Evolutionary conservation across 2,888 invertebrate genomes (phyloP), one percentile per base, ranked within the genome.

Genomic region (Platynereis dumerilii): DNA sequence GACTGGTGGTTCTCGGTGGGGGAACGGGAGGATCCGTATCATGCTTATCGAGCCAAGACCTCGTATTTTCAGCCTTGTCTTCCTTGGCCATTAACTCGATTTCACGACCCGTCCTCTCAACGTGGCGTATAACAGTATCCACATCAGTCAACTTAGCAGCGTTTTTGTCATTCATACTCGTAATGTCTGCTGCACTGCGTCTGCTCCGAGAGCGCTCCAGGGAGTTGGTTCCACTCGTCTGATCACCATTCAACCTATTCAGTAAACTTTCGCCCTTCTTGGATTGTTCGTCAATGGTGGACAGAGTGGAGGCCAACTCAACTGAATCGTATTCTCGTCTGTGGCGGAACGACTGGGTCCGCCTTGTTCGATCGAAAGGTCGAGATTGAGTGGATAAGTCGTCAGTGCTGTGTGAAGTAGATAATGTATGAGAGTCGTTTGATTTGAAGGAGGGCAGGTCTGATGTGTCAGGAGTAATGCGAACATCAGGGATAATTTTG

Each of bases 61-160:
- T 60, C 20, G 28, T 2, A 34, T 42, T 55, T 22, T 22, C 48
- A 12, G 2, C 20, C 22, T 48, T 22, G 17, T 55, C 55, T 5
- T 20, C 24, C 7, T 24, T 24, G 2, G 55, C 45, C n/a, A 69
- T 65, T 15, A 44, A 34, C 58, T 78, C 74, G 59, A 78, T 78
- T 59, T 74, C 71, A 52, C 75, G 72, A 28, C 78, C 78, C 2
- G 75, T 75, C 54, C 75, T 77, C 63, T 81, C 80, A 20, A 81
- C 79, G 24, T 73, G 74, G 66, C 78, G 77, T 12, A 81, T 73
- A 20, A 79, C 74, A 53, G 76, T 69, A 58, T 81, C 80, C 39
- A 81, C 76, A 53, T 79, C 76, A 27, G 74, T 75, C 66, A 69
- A 72, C 34, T 72, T 73, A 27, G 75, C 61, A 64, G 74, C 72